Percentiles rank a stretch among this genome's conserved stretches.
phyloP scores from a whole-genome alignment of 2,888 invertebrate species.

The Agrochola macilenta region DNA sequence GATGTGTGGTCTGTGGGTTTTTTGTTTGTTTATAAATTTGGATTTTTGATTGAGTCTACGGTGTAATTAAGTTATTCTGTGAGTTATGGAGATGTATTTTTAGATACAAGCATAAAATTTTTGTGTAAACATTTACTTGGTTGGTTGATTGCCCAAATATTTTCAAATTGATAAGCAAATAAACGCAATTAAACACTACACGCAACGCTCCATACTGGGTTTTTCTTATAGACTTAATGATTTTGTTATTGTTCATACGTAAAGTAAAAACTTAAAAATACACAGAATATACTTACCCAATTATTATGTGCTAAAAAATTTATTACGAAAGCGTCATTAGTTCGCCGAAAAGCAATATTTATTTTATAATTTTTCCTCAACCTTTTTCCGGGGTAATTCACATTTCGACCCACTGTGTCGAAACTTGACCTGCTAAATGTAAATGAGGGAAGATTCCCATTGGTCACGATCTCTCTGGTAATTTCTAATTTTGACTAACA shows the following conservation, averaged over 20 bases:
- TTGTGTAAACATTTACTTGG: constrained; percentile 56
- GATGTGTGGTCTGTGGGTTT: constrained; percentile 67
- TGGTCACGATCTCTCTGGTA: constrained; percentile 40
- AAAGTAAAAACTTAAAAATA: not conserved
- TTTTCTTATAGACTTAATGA: constrained; percentile 4
- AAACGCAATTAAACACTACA: constrained; percentile 24
- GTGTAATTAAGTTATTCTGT: constrained; percentile 64
- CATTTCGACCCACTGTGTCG: constrained; percentile 27
- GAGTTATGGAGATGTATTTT: constrained; percentile 58
- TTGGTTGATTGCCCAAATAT: constrained; percentile 46
- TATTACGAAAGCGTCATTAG: constrained; percentile 21
- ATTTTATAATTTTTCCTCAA: constrained; percentile 11
- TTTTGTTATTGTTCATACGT: constrained; percentile 7
- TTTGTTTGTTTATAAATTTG: constrained; percentile 67
- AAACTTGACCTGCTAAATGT: constrained; percentile 45
- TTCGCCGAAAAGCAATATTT: not conserved
- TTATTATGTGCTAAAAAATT: constrained; percentile 9
- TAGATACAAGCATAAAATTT: constrained; percentile 37
- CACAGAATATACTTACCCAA: not conserved
- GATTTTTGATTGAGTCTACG: constrained; percentile 64
- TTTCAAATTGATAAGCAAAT: constrained; percentile 49
- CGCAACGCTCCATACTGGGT: not conserved
- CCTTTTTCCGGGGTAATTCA: constrained; percentile 18
- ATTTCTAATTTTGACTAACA: constrained; percentile 46
- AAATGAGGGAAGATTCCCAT: constrained; percentile 35